These are phyloP conservation scores for Saguinus imperator DNA, from an alignment of 2,113 vertebrate genomes.

Conservation along the genomic window DNA sequence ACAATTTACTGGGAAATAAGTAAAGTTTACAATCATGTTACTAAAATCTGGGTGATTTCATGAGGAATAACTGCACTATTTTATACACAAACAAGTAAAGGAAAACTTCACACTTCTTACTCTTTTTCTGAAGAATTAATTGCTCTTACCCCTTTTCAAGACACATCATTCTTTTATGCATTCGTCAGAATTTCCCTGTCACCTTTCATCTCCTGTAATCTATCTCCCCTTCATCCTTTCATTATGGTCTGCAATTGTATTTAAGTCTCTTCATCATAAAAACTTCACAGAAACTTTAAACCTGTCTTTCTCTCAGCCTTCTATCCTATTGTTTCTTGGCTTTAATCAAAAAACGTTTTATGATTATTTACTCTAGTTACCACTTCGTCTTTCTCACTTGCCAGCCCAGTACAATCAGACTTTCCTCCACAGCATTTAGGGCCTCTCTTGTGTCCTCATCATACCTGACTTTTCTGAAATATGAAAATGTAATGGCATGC, in stretches of 20 bases:
- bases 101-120: neutral
- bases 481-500: neutral
- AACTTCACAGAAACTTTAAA: neutral
- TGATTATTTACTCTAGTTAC: no score
- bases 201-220: neutral
- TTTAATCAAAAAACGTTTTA: neutral
- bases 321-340: neutral
- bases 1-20: neutral
- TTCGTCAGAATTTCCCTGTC: neutral
- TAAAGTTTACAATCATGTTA: neutral
- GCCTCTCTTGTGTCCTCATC: neutral
- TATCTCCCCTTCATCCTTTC: neutral
- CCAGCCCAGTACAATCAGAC: neutral
- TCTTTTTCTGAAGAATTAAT: neutral
- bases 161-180: neutral
- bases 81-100: neutral
- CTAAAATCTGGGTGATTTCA: neutral
- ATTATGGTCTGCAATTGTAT: neutral
- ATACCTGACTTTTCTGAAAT: neutral
- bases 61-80: neutral
- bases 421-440: neutral
- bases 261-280: neutral
- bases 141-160: neutral
- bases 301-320: neutral
- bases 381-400: neutral